A percentile compares a stretch with the other conserved stretches of the same genome.
These are phyloP conservation scores for Poecilia wingei DNA, from an alignment of 2,797 vertebrate genomes.

Conservation along the genomic window DNA sequence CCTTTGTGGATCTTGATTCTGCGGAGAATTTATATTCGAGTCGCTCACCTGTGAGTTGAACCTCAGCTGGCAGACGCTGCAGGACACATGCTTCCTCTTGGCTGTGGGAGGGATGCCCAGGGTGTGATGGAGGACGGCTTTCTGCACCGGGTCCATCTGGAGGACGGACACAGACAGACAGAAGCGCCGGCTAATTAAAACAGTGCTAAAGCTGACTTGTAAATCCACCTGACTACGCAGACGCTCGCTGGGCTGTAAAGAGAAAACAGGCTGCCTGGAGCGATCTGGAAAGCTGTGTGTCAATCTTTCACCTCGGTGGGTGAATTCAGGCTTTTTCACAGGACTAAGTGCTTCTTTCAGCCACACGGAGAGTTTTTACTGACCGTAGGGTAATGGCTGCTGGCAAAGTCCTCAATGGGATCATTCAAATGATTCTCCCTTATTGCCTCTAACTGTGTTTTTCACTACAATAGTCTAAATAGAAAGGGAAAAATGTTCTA, in stretches of 20 bases:
- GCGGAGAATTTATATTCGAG: not conserved
- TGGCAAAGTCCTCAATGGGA: not conserved
- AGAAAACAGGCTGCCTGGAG: slow-evolving; percentile 23
- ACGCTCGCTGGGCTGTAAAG: slow-evolving; percentile 30
- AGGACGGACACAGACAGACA: slow-evolving; percentile 33
- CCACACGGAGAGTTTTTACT: slow-evolving; percentile 2
- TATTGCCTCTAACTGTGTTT: not conserved
- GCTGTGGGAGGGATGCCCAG: slow-evolving; percentile 89
- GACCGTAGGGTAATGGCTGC: not conserved
- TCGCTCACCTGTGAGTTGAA: slow-evolving; percentile 96
- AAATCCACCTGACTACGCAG: slow-evolving; percentile 42
- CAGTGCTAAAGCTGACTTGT: slow-evolving; percentile 36
- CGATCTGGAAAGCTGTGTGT: slow-evolving; percentile 16
- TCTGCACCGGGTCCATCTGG: slow-evolving; percentile 98
- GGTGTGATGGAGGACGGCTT: slow-evolving; percentile 97
- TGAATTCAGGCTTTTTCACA: slow-evolving; percentile 24
- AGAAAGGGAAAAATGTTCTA: not conserved
- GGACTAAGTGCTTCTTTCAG: slow-evolving; percentile 15
- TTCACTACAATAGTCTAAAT: not conserved
- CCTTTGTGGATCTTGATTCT: not conserved
- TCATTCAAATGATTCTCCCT: not conserved
- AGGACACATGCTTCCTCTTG: slow-evolving; percentile 94
- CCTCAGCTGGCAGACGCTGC: slow-evolving; percentile 95
- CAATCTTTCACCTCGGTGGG: slow-evolving; percentile 34
- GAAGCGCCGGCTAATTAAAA: slow-evolving; percentile 56